Base-by-base conservation (phyloP, 2,113 vertebrate genomes). In the Jacana jacana region DNA sequence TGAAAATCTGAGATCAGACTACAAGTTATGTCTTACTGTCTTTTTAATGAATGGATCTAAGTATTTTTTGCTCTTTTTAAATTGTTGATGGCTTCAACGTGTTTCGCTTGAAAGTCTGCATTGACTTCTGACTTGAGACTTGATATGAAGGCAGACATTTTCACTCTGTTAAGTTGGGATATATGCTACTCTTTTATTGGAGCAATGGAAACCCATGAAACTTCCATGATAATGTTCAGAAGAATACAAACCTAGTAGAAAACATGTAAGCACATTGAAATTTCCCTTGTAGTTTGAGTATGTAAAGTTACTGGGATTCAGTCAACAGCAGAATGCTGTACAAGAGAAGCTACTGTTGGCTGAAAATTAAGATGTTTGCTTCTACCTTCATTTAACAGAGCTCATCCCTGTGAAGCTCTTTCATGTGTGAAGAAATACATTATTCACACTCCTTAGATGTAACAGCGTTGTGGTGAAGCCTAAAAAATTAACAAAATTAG, bases 401-500 rank as follows among this genome's bases (percentile, higher is more conserved):
- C 79, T 95, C 70, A 85, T 95, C 40, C 61, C 77, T 66, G 37
- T 72, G 48, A 81, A 84, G 40, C 75, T 96, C 92, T 92, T 81
- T 96, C 93, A 75, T 95, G 82, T 97, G 92, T 96, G 97, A 97
- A 97, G 82, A 97, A 97, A 92, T 91, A 82, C 55, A 97, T 96
- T 96, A 94, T 72, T 97, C 89, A 95, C 88, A 93, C 77, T 82
- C 19, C 55, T 89, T 93, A 89, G 77, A 73, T 85, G 69, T 65
- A 95, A 95, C 87, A 94, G 39, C 35, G 55, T 76, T 79, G 80
- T 95, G 44, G 60, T 95, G 96, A 93, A 93, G 76, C 71, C 89
- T 96, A 89, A 97, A 96, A 95, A 88, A 95, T 95, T 85, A 97
- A 86, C 70, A 80, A 86, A 95, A 96, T 97, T 94, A 79, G 63